phyloP scores from a whole-genome alignment of 2,888 invertebrate genomes.

The Scaptomyza flava region DNA sequence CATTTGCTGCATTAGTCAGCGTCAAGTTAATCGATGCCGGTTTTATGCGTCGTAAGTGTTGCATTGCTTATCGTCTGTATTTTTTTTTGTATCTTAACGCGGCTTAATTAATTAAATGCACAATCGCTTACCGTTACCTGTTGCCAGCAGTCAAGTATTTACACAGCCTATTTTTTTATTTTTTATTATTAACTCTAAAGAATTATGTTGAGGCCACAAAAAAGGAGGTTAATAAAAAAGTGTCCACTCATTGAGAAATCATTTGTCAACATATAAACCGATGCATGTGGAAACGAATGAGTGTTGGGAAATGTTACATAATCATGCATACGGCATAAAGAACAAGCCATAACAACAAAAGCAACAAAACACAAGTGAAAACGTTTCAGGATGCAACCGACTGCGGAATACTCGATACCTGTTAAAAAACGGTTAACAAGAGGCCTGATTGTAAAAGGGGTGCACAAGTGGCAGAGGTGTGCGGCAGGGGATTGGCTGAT shows the following conservation, averaged over 20 bases:
- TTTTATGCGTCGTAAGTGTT: conserved; percentile 19
- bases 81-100: conserved; percentile 58
- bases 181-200: conserved; percentile 44
- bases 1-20: conserved; percentile 36
- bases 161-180: conserved; percentile 41
- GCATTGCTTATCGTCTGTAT: conserved; percentile 34
- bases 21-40: conserved; percentile 26
- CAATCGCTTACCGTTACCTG: conserved; percentile 37
- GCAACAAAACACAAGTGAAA: neutral
- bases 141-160: conserved; percentile 54
- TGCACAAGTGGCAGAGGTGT: too few relatives aligned
- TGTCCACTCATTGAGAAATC: conserved; percentile 76
- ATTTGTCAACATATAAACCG: conserved; percentile 81
- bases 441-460: too few relatives aligned
- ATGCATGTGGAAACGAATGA: conserved; percentile 37
- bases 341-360: conserved; percentile 38
- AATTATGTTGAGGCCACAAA: neutral
- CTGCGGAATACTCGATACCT: too few relatives aligned
- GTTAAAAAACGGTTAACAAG: too few relatives aligned
- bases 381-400: too few relatives aligned
- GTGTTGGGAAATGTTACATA: conserved; percentile 61
- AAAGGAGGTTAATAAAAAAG: conserved; percentile 34
- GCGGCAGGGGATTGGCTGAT: too few relatives aligned
- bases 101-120: conserved; percentile 68
- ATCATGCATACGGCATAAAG: conserved; percentile 65